These are phyloP conservation scores for Oxycera nigricornis DNA, from an alignment of 2,888 invertebrate genomes.

Conservation along the genomic window DNA sequence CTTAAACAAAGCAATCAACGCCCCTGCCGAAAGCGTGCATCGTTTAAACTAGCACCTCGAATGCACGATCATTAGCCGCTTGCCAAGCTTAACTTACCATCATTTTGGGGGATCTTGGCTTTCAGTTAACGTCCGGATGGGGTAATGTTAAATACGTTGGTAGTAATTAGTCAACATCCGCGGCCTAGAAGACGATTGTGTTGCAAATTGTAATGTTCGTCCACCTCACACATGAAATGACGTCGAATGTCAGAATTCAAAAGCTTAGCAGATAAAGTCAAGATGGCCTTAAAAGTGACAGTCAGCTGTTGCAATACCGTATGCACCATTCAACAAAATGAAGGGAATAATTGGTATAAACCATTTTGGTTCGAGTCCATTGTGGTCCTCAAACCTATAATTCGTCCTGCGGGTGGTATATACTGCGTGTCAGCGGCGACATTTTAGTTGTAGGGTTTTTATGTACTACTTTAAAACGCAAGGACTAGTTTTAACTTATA, in stretches of 20 bases:
- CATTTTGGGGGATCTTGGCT: conserved; percentile 33
- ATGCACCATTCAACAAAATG: too few relatives aligned
- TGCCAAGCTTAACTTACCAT: conserved; percentile 32
- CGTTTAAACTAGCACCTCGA: neutral
- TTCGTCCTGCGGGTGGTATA: too few relatives aligned
- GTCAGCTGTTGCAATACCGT: conserved; percentile 13
- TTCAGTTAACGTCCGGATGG: neutral
- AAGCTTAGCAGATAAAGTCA: neutral
- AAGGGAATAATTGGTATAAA: too few relatives aligned
- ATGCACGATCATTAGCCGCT: neutral
- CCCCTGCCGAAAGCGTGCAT: conserved; percentile 11
- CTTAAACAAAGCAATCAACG: conserved; percentile 19
- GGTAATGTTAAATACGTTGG: neutral
- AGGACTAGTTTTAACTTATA: too few relatives aligned
- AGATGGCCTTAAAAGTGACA: conserved; percentile 27
- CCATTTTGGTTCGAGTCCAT: too few relatives aligned
- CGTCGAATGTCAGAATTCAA: conserved; percentile 21
- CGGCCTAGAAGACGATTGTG: neutral
- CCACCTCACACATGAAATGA: conserved; percentile 31
- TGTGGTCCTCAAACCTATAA: too few relatives aligned
- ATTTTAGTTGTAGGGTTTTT: too few relatives aligned
- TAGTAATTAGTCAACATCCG: conserved; percentile 35
- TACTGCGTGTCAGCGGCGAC: too few relatives aligned
- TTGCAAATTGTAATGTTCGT: conserved; percentile 11
- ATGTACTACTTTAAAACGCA: too few relatives aligned